Percentiles rank a stretch among this genome's conserved stretches.
Evolutionary conservation across 2,888 invertebrate genomes (phyloP).

Genomic region (Stenichneumon culpator): DNA sequence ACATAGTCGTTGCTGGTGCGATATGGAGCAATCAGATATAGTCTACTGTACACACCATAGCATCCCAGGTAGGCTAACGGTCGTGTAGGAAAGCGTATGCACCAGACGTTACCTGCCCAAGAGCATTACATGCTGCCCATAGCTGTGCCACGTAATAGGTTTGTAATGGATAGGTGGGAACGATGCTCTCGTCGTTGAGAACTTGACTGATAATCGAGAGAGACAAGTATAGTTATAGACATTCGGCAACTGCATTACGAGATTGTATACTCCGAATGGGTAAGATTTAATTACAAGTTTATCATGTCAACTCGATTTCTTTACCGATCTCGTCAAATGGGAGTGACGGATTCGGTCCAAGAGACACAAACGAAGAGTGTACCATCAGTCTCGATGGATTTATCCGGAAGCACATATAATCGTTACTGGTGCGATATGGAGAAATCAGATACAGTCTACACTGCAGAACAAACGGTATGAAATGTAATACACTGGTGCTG

Average conservation of each 20-base stretch:
- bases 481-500: too few relatives aligned
- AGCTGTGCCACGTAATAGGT: background rate
- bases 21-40: background rate
- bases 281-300: slow-evolving; percentile 53
- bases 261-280: slow-evolving; percentile 32
- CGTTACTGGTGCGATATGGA: slow-evolving; percentile 14
- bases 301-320: slow-evolving; percentile 25
- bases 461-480: too few relatives aligned
- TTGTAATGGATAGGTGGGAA: slow-evolving; percentile 33
- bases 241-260: background rate
- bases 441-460: background rate
- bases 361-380: background rate
- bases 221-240: too few relatives aligned
- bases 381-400: slow-evolving; percentile 53
- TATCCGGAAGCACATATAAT: slow-evolving; percentile 24
- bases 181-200: slow-evolving; percentile 26
- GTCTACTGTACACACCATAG: background rate
- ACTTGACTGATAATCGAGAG: background rate
- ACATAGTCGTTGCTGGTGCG: slow-evolving; percentile 1
- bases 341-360: slow-evolving; percentile 29
- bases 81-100: slow-evolving; percentile 28
- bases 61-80: slow-evolving; percentile 3
- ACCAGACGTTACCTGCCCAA: slow-evolving; percentile 38
- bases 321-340: slow-evolving; percentile 39
- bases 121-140: background rate